Conservation (phyloP, 2,888 invertebrate species). For the Balanococcus diminutus region DNA sequence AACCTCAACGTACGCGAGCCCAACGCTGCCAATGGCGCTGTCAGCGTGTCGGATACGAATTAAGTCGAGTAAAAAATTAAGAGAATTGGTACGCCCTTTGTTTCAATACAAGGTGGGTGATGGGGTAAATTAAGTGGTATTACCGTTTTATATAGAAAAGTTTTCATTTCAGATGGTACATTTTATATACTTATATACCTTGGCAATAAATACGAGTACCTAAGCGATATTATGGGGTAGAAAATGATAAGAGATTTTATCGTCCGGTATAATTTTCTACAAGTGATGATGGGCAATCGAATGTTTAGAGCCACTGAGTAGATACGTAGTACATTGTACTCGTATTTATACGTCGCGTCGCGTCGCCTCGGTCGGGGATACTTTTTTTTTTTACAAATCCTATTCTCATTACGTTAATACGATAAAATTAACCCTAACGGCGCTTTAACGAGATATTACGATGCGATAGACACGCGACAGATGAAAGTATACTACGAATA, state of each 20-base stretch:
- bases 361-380: background rate
- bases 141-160: background rate
- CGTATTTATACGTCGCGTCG: background rate
- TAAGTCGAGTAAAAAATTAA: slow-evolving; percentile 29
- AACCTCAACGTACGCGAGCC: slow-evolving; percentile 3
- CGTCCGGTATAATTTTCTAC: background rate
- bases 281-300: background rate
- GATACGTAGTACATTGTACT: background rate
- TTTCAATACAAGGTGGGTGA: background rate
- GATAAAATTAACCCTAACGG: slow-evolving; percentile 28
- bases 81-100: slow-evolving; percentile 31
- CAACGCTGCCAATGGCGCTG: too few species aligned
- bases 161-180: background rate
- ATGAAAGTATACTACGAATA: background rate
- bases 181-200: background rate
- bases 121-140: slow-evolving; percentile 33
- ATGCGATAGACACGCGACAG: slow-evolving; percentile 2
- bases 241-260: background rate
- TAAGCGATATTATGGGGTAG: too few species aligned
- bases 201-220: background rate
- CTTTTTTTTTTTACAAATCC: background rate
- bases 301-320: background rate
- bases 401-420: background rate
- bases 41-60: slow-evolving; percentile 33
- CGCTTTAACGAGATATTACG: background rate